phyloP scores from a whole-genome alignment of 2,113 vertebrate species.

The Sialia sialis region DNA sequence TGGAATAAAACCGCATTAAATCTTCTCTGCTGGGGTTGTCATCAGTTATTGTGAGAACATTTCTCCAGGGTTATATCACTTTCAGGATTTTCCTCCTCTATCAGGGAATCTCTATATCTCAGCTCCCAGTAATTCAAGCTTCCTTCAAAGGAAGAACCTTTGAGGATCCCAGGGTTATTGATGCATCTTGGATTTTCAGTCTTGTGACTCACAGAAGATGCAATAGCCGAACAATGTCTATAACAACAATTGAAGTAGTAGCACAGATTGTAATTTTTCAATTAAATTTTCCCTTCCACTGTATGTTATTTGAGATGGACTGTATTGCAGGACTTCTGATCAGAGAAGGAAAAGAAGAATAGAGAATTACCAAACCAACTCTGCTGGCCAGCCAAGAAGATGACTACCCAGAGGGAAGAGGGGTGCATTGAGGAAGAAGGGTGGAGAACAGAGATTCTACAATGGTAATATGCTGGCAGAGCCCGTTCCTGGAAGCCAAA shows the following conservation, averaged over 20 bases:
- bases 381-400: background rate
- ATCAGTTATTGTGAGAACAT: background rate
- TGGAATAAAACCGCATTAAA: background rate
- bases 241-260: background rate
- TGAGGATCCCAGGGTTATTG: background rate
- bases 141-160: background rate
- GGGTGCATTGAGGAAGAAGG: background rate
- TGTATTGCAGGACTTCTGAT: background rate
- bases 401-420: background rate
- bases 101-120: background rate
- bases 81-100: background rate
- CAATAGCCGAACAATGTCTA: background rate
- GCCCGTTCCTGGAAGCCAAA: background rate
- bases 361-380: background rate
- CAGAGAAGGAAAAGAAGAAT: background rate
- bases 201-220: background rate
- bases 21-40: background rate
- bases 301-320: background rate
- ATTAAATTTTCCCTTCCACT: background rate
- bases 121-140: background rate
- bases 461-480: background rate
- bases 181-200: background rate
- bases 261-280: background rate
- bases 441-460: background rate
- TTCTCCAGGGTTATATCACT: background rate